Evolutionary conservation across 2,797 vertebrate species (phyloP), one percentile per base, ranked within the genome.

Genomic region (Mus caroli): DNA sequence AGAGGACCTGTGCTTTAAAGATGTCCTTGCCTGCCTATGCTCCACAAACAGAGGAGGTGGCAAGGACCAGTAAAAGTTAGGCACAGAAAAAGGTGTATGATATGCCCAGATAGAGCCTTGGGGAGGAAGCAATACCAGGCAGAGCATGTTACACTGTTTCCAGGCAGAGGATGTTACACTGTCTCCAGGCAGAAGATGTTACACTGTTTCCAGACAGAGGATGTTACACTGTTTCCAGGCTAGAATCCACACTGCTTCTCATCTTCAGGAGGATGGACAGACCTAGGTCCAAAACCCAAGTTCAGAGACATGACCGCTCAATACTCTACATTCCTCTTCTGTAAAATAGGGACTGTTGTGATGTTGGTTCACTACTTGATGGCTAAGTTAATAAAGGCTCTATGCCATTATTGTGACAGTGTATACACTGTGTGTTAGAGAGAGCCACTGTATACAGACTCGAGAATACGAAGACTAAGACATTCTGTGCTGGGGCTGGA

Each of bases 61-160:
- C 12, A 13, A 88, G 73, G 31, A 73, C 43, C 10, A 28, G 54
- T 1, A 0, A 19, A 17, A 84, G 22, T 5, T 3, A 86, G 86
- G 26, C 58, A 6, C 0, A 3, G 50, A 69, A 62, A 3, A 40
- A 76, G 37, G 26, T 7, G 1, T 7, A 0, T 60, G 14, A 17
- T 5, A 3, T 4, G 0, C 46, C 26, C 28, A 43, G 1, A 0
- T 5, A 17, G 11, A 1, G 4, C 0, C 0, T 2, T 9, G 22
- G 52, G 1, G 8, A 8, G 2, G 58, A 31, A n/a, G 9, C 9
- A 1, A 3, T 0, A 0, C 86, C 6, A 3, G 2, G 12, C 71
- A 31, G 10, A 60, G 62, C 50, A 13, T 5, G n/a, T 26, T 7
- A n/a, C 31, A 37, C 67, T 0, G 0, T 50, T 52, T 31, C 12